Evolutionary conservation across 2,888 invertebrate species (phyloP), one percentile per base, ranked within the genome.

Genomic region (Nomada fucata): DNA sequence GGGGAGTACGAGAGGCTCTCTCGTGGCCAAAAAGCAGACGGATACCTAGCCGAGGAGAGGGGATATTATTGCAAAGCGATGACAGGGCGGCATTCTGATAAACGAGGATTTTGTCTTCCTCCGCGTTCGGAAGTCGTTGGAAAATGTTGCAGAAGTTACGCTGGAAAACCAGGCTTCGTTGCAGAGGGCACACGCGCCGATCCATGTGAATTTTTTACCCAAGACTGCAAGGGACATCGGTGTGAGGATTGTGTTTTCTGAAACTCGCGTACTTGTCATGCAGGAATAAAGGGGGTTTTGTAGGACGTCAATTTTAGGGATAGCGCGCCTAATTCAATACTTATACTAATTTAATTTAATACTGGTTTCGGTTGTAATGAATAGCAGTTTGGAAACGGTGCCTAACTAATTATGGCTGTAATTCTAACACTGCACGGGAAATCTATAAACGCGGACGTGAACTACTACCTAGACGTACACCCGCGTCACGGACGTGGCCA

Each of bases 1-100:
- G 15, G 82, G 64, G 65, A 23, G 70, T 60, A 71, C 64, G 60
- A 79, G 79, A 79, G 79, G 60, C 65, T 79, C 71, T 79, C 79
- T 23, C 47, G 52, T 42, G 55, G 42, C 79, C 71, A 23, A 79
- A 79, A 79, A 53, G 59, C 79, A 79, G 79, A 78, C 79, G 64
- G 20, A 55, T 23, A 57, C 10, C 26, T 15, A 36, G 50, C 47
- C 20, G 13, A 13, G 65, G 55, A 29, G 50, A 20, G 55, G 60
- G 23, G 64, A 20, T 64, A 59, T 70, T 79, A 65, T 78, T 79
- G 79, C 70, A 60, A 79, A 78, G n/a, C 65, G 70, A 79, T 79
- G 79, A 79, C 65, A 11, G 69, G 70, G 78, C 79, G 47, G 64
- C 47, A 77, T 71, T 52, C 70, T 78, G 70, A 79, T 78, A 70